phyloP scores from a whole-genome alignment of 2,888 invertebrate species.

The Nemapogon koenigi region DNA sequence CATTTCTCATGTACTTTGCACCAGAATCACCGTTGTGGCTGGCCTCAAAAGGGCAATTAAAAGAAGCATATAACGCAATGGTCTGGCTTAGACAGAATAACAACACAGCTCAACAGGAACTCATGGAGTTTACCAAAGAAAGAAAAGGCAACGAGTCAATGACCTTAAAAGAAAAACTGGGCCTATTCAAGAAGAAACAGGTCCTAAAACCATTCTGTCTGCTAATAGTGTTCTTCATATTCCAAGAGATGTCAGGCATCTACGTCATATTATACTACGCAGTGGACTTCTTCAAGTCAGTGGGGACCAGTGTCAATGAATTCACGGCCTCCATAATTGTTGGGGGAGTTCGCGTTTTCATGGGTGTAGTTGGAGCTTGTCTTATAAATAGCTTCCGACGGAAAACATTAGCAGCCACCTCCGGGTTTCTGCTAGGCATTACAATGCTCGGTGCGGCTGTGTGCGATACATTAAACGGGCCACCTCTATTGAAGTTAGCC shows the following conservation, averaged over 20 bases:
- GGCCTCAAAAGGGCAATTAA: conserved; percentile 63
- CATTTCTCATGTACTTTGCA: conserved; percentile 66
- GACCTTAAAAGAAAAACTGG: conserved; percentile 43
- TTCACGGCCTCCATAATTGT: conserved; percentile 74
- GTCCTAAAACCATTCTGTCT: conserved; percentile 73
- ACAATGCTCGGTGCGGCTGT: conserved; percentile 71
- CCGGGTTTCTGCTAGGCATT: conserved; percentile 69
- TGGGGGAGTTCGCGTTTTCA: conserved; percentile 69
- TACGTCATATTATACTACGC: conserved; percentile 77
- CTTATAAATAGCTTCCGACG: conserved; percentile 70
- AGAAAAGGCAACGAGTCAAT: conserved; percentile 38
- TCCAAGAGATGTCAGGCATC: conserved; percentile 77
- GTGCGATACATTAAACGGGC: conserved; percentile 61
- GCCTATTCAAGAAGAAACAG: conserved; percentile 52
- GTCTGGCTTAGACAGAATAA: conserved; percentile 71
- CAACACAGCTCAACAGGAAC: conserved; percentile 67
- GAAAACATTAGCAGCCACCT: conserved; percentile 67
- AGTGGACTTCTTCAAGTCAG: conserved; percentile 72
- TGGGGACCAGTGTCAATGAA: conserved; percentile 69
- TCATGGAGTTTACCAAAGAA: conserved; percentile 64
- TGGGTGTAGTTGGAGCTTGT: conserved; percentile 71
- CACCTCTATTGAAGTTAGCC: conserved; percentile 53
- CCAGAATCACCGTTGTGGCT: conserved; percentile 77
- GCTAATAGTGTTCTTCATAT: conserved; percentile 69
- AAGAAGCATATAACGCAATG: conserved; percentile 67